These are phyloP conservation scores for Pangasius mekongensis DNA, from an alignment of 2,797 vertebrate genomes.

Conservation along the genomic window DNA sequence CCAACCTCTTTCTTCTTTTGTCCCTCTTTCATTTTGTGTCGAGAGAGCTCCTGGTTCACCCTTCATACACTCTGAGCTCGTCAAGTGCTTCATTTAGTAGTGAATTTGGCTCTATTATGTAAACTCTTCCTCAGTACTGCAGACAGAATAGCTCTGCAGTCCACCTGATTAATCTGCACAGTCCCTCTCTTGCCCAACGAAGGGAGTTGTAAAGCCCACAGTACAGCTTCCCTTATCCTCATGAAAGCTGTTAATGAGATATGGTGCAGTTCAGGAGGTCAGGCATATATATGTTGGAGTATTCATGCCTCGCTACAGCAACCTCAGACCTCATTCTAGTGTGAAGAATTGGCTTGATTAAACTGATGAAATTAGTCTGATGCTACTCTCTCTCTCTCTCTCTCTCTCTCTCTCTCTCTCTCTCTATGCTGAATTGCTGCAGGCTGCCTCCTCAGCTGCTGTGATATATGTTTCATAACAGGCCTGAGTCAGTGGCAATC, in stretches of 20 bases:
- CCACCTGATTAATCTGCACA: conserved; percentile 56
- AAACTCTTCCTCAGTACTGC: conserved; percentile 40
- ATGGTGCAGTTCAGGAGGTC: conserved; percentile 21
- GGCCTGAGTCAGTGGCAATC: conserved; percentile 58
- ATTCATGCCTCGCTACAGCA: conserved; percentile 20
- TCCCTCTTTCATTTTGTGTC: not conserved
- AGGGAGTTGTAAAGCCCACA: conserved; percentile 21
- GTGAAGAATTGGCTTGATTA: not conserved
- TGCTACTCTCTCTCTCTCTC: not conserved
- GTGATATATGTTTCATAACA: conserved; percentile 65
- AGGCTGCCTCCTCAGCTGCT: conserved; percentile 50
- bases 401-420: conserved; percentile 14
- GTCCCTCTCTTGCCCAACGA: conserved; percentile 19
- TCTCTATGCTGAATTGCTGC: conserved; percentile 34
- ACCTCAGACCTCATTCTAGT: not conserved
- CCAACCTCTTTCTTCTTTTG: not conserved
- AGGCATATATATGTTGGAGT: conserved; percentile 15
- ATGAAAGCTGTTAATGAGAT: conserved; percentile 33
- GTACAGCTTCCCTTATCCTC: conserved; percentile 21
- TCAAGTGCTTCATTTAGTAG: conserved; percentile 42
- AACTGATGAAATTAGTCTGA: conserved; percentile 7
- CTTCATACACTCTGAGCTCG: conserved; percentile 1
- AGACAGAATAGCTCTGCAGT: conserved; percentile 48
- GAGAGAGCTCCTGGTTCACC: not conserved
- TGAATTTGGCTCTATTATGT: conserved; percentile 57